A percentile compares a stretch with the other conserved stretches of the same genome.
phyloP scores from a whole-genome alignment of 1,140 invertebrate species.

The Drosophila nigromelanica region DNA sequence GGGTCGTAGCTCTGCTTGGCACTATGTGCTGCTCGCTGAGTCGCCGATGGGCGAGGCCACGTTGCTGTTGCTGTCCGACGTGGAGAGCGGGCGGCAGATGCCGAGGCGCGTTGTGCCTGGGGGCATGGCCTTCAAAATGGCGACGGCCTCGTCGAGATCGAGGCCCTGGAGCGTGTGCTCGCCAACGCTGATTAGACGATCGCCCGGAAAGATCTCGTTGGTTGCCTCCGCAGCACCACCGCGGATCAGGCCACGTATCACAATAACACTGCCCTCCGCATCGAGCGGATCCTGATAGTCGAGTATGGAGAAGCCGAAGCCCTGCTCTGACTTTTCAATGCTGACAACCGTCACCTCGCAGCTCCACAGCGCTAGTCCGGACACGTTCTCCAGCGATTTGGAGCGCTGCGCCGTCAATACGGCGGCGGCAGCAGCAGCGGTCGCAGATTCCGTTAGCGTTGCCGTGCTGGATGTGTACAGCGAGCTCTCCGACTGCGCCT shows the following conservation, averaged over 20 bases:
- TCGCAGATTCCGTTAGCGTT: conserved; percentile 85
- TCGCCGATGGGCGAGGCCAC: conserved; percentile 78
- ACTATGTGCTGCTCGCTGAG: conserved; percentile 83
- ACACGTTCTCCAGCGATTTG: conserved; percentile 95
- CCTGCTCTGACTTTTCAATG: conserved; percentile 94
- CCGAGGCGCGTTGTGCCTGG: conserved; percentile 93
- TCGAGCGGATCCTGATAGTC: conserved; percentile 97
- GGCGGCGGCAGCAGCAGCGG: conserved; percentile 61
- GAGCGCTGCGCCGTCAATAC: conserved; percentile 85
- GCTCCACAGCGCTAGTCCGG: conserved; percentile 96
- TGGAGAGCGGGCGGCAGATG: conserved; percentile 91
- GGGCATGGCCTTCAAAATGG: conserved; percentile 93
- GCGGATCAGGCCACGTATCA: conserved; percentile 96
- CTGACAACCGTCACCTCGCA: conserved; percentile 94
- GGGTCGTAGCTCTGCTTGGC: conserved; percentile 19
- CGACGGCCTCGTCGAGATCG: conserved; percentile 94
- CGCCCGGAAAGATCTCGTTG: conserved; percentile 95
- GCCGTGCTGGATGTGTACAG: conserved; percentile 90
- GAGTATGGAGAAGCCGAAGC: conserved; percentile 96
- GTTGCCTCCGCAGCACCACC: conserved; percentile 95
- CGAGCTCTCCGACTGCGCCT: conserved; percentile 95
- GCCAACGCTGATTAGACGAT: conserved; percentile 95
- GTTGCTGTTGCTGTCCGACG: conserved; percentile 84
- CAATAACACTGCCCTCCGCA: conserved; percentile 95
- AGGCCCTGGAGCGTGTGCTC: conserved; percentile 94